Conservation (phyloP, 2,113 vertebrate genomes). For the Phyllostomus discolor region DNA sequence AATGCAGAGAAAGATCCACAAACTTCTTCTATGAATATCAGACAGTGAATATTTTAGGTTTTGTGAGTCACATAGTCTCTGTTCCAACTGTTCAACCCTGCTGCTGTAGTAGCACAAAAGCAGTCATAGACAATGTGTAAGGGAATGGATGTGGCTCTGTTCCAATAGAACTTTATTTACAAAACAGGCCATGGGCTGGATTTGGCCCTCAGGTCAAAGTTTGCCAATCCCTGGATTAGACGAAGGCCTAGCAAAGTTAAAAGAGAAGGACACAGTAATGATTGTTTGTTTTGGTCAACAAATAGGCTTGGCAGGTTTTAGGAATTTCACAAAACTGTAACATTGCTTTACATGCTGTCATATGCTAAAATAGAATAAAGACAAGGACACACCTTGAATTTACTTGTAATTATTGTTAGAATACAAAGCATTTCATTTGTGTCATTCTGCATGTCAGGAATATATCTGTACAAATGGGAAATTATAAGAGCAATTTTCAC, state of each 20-base stretch:
- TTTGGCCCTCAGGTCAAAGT: neutral
- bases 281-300: neutral
- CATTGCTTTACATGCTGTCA: neutral
- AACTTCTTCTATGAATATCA: neutral
- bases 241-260: neutral
- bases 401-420: neutral
- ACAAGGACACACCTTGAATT: neutral
- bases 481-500: neutral
- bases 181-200: neutral
- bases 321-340: neutral
- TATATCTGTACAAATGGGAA: neutral
- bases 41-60: neutral
- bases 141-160: neutral
- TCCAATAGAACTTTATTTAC: conserved; percentile 1
- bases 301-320: neutral
- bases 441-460: neutral
- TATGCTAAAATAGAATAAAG: neutral
- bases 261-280: neutral
- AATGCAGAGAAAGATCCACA: neutral
- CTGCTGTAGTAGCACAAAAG: neutral
- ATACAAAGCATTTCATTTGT: neutral
- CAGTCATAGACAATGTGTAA: neutral
- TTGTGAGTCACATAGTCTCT: neutral
- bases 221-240: neutral
- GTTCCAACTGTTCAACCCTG: neutral